Evolutionary conservation across 2,888 invertebrate species (phyloP), one percentile per base, ranked within the genome.

Genomic region (Diabrotica balteata): DNA sequence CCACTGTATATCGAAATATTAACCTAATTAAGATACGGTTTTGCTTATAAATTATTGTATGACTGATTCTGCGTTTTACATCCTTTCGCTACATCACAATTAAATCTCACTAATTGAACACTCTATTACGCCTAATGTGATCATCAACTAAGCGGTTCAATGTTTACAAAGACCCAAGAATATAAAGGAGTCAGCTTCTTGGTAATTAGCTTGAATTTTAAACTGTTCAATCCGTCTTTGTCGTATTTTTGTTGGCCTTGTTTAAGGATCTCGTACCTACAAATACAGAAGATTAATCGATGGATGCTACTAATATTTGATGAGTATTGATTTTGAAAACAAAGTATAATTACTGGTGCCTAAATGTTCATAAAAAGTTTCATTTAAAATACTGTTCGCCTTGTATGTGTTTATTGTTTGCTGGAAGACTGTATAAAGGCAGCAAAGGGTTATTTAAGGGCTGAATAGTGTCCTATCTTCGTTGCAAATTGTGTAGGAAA

Each of bases 211-310:
- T 90, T 89, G 85, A 97, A 97, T 75, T 91, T 89, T 58, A 96
- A 88, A 76, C 91, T 95, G 79, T 91, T 94, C 60, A 97, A 86
- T 7, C 97, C 97, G 80, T 97, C 97, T 73, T 90, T 91, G 73
- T 90, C 89, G 84, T 91, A 95, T 77, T 93, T 89, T 80, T 92
- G 92, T 74, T 91, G 91, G 11, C 96, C 96, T 75, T 91, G 91
- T 70, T 92, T 92, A 61, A 97, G 86, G 74, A 93, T 89, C 81
- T 96, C 93, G 80, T 93, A 94, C 80, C 96, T 96, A 86, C 7
- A 86, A 86, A 50, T 62, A 32, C n/a, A 71, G 32, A 32, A 32
- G 32, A 32, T 32, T 32, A 32, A 32, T 32, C 32, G 32, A 32
- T 32, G 32, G 32, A 32, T 32, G 4, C 32, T 32, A 32, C 32